Evolutionary conservation across 2,888 invertebrate species (phyloP).

Genomic region (Drepana falcataria): DNA sequence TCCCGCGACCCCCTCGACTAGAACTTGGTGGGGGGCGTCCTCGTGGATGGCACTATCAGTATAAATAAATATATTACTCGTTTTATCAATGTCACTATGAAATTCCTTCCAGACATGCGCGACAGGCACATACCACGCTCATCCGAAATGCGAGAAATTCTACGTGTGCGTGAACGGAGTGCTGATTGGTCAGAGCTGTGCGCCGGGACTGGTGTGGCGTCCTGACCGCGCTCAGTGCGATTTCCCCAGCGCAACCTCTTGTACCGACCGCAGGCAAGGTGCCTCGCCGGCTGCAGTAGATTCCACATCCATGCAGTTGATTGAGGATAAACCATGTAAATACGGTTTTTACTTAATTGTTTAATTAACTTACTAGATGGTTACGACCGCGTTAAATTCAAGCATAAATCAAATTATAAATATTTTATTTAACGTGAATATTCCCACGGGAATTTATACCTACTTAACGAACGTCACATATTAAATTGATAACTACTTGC

Average conservation of each 20-base stretch:
- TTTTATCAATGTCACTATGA: not conserved
- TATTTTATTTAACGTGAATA: no score
- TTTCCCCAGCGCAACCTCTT: conserved; percentile 83
- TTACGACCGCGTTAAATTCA: not conserved
- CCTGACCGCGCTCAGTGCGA: conserved; percentile 83
- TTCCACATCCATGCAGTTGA: conserved; percentile 30
- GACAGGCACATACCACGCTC: conserved; percentile 87
- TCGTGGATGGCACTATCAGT: no score
- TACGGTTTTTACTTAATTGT: no score
- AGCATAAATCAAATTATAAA: conserved; percentile 10
- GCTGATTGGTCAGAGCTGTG: conserved; percentile 84
- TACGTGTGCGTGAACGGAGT: conserved; percentile 87
- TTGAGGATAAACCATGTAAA: conserved; percentile 33
- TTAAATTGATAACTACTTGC: no score
- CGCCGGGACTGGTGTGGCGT: conserved; percentile 87
- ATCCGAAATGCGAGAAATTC: conserved; percentile 85
- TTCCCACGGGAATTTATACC: no score
- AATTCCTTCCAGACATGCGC: conserved; percentile 67
- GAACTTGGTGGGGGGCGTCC: no score
- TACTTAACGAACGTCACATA: no score
- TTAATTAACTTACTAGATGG: conserved; percentile 1
- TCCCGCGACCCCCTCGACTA: no score
- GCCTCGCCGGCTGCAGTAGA: conserved; percentile 40
- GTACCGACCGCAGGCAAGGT: conserved; percentile 61
- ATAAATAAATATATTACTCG: not conserved